Conservation (phyloP, 2,113 vertebrate species). For the Orthonyx spaldingii region DNA sequence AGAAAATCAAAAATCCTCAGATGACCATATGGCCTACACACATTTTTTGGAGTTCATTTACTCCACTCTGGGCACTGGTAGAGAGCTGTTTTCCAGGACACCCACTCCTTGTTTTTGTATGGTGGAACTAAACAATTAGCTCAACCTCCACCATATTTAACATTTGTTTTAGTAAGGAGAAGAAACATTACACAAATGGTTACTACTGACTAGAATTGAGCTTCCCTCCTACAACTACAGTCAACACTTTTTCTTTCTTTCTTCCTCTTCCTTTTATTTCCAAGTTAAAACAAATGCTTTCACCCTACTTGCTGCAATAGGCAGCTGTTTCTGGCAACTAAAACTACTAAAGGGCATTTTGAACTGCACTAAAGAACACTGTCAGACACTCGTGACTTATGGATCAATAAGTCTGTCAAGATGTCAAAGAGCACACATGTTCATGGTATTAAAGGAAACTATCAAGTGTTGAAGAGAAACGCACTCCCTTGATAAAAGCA, state of each 20-base stretch:
- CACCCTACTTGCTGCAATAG: background rate
- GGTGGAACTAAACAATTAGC: background rate
- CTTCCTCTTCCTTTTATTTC: background rate
- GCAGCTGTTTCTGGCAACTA: background rate
- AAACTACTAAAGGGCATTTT: background rate
- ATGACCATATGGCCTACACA: constrained; percentile 28
- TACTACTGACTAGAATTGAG: background rate
- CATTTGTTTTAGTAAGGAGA: background rate
- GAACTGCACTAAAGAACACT: background rate
- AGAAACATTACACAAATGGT: background rate
- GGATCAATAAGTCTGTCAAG: background rate
- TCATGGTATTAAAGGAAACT: background rate
- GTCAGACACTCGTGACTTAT: background rate
- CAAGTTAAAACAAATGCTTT: background rate
- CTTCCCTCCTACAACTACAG: background rate
- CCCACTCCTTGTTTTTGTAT: background rate
- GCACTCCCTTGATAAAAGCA: background rate
- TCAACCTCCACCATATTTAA: background rate
- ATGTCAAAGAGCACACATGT: background rate
- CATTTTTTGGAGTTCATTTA: constrained; percentile 53
- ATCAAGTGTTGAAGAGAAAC: background rate
- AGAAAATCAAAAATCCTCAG: constrained; percentile 2
- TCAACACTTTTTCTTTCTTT: background rate
- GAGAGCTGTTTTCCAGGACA: background rate
- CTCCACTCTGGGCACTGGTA: background rate